phyloP scores from a whole-genome alignment of 2,797 vertebrate species.

The Fundulus diaphanus region DNA sequence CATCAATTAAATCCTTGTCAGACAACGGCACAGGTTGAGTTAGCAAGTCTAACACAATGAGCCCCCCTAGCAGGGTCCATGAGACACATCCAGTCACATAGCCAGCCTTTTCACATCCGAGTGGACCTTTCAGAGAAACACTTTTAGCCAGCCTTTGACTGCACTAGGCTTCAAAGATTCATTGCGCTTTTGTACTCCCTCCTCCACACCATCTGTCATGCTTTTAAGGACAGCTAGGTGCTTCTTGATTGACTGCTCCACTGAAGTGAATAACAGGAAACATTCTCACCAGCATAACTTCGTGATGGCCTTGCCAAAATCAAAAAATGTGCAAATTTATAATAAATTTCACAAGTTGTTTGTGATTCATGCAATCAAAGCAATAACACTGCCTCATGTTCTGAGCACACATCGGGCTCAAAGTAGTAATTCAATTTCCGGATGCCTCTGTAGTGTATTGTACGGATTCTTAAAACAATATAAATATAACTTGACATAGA shows the following conservation, averaged over 20 bases:
- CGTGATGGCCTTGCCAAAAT: conserved; percentile 31
- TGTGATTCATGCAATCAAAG: conserved; percentile 16
- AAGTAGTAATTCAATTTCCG: background rate
- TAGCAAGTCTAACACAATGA: conserved; percentile 15
- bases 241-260: conserved; percentile 56
- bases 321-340: conserved; percentile 21
- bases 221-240: conserved; percentile 30
- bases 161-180: conserved; percentile 39
- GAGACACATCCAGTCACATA: conserved; percentile 26
- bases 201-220: conserved; percentile 44
- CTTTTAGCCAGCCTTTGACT: conserved; percentile 34
- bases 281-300: conserved; percentile 30
- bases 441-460: background rate
- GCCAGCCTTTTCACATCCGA: conserved; percentile 14
- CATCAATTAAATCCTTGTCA: background rate
- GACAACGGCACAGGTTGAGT: conserved; percentile 4
- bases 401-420: background rate
- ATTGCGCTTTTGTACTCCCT: conserved; percentile 41
- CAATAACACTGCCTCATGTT: conserved; percentile 5
- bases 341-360: conserved; percentile 4
- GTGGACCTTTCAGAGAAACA: conserved; percentile 35
- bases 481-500: background rate
- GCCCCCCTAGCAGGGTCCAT: conserved; percentile 8
- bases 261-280: conserved; percentile 36
- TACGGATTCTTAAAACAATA: background rate